phyloP scores from a whole-genome alignment of 2,797 vertebrate genomes.

The Myiothlypis coronata region DNA sequence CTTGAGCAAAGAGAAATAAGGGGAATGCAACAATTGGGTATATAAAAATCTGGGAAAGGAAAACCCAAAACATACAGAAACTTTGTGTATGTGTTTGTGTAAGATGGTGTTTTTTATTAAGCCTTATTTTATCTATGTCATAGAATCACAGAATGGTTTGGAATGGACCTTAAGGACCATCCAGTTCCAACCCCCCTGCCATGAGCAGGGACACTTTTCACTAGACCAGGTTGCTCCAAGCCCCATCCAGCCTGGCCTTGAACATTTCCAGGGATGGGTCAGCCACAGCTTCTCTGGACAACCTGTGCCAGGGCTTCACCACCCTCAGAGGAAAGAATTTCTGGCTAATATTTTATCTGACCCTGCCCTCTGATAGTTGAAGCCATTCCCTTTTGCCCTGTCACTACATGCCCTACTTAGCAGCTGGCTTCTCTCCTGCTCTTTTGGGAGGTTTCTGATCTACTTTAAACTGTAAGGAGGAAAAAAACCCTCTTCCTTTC shows the following conservation, averaged over 20 bases:
- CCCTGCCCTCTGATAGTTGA: not conserved
- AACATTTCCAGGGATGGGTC: not conserved
- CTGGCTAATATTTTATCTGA: not conserved
- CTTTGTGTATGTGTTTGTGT: fast-evolving
- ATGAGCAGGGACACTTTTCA: too few relatives aligned
- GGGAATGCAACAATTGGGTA: not conserved
- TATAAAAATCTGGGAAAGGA: not conserved
- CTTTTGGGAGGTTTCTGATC: not conserved
- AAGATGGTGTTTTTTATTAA: not conserved
- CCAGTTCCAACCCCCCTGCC: not conserved
- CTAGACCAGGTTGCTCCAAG: fast-evolving
- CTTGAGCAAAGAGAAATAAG: not conserved
- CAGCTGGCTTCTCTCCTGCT: not conserved
- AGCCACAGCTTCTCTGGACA: not conserved
- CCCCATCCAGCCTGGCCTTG: not conserved
- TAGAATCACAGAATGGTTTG: not conserved
- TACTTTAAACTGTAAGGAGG: not conserved
- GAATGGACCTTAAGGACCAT: not conserved
- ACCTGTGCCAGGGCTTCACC: fast-evolving
- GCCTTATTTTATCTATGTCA: not conserved
- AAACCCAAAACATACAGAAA: not conserved
- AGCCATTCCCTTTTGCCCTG: not conserved
- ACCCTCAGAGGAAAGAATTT: not conserved
- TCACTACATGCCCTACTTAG: not conserved
- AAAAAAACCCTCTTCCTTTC: not conserved